These are phyloP conservation scores for Scaptomyza polygonia DNA, from an alignment of 2,888 invertebrate species.

Conservation along the genomic window DNA sequence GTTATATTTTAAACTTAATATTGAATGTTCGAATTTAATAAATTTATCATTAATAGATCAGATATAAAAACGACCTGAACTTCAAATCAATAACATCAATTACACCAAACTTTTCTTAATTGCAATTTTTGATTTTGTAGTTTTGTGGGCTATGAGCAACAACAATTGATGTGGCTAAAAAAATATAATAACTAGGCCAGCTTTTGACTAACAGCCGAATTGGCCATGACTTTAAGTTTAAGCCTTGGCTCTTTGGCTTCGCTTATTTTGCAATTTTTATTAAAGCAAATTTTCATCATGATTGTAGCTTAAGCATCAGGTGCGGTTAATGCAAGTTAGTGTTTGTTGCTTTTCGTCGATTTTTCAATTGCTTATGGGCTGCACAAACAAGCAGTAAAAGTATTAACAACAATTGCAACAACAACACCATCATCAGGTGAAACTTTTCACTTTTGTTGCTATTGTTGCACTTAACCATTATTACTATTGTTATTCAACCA, in stretches of 20 bases:
- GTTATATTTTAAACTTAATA: too few species aligned
- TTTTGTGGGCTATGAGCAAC: background rate
- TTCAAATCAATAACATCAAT: too few species aligned
- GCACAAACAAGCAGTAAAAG: slow-evolving; percentile 24
- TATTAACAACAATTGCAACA: slow-evolving; percentile 2
- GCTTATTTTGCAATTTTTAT: slow-evolving; percentile 67
- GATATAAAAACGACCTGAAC: too few species aligned
- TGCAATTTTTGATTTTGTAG: background rate
- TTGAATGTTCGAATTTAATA: too few species aligned
- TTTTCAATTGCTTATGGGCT: slow-evolving; percentile 54
- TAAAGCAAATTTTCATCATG: slow-evolving; percentile 52
- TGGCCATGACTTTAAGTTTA: slow-evolving; percentile 36
- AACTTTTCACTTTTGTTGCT: slow-evolving; percentile 71
- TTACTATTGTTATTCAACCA: slow-evolving; percentile 77
- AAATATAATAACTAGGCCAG: background rate
- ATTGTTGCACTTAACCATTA: slow-evolving; percentile 62
- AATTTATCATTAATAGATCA: too few species aligned
- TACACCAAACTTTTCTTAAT: too few species aligned
- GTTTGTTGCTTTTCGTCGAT: slow-evolving; percentile 44
- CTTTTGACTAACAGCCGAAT: slow-evolving; percentile 7
- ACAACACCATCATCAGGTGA: slow-evolving; percentile 48
- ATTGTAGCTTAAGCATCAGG: slow-evolving; percentile 30
- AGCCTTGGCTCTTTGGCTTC: slow-evolving; percentile 30
- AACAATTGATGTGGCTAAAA: background rate
- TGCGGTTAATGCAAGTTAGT: slow-evolving; percentile 31